Evolutionary conservation across 2,113 vertebrate genomes (phyloP).

Genomic region (Bungarus multicinctus): DNA sequence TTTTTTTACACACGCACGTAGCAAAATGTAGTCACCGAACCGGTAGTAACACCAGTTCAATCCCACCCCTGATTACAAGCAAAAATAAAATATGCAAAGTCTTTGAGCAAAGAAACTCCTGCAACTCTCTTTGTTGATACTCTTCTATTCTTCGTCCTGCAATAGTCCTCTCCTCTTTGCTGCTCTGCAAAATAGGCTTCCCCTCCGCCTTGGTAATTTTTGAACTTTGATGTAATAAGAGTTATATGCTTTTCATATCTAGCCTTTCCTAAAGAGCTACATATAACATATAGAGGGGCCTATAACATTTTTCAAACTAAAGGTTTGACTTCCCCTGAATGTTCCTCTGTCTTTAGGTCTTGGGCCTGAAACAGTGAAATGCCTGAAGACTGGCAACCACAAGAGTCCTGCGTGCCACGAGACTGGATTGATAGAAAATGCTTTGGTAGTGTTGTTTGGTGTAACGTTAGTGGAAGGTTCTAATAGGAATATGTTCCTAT

Average conservation of each 20-base stretch:
- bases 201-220: background rate
- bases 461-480: background rate
- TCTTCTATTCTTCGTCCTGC: background rate
- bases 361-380: background rate
- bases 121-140: background rate
- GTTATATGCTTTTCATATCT: background rate
- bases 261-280: background rate
- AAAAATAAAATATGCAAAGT: background rate
- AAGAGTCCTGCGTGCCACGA: background rate
- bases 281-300: background rate
- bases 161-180: background rate
- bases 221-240: background rate
- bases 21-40: too few relatives aligned
- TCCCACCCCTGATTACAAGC: too few relatives aligned
- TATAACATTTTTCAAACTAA: background rate
- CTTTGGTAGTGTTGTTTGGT: background rate
- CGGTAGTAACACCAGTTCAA: too few relatives aligned
- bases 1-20: too few relatives aligned
- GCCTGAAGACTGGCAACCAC: background rate
- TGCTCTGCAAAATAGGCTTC: background rate
- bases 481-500: background rate
- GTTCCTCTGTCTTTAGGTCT: background rate
- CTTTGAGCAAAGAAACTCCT: background rate
- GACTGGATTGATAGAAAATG: background rate
- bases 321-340: background rate